Percentiles rank a stretch among this genome's conserved stretches.
phyloP scores from a whole-genome alignment of 2,797 vertebrate genomes.

The Kryptopterus vitreolus region DNA sequence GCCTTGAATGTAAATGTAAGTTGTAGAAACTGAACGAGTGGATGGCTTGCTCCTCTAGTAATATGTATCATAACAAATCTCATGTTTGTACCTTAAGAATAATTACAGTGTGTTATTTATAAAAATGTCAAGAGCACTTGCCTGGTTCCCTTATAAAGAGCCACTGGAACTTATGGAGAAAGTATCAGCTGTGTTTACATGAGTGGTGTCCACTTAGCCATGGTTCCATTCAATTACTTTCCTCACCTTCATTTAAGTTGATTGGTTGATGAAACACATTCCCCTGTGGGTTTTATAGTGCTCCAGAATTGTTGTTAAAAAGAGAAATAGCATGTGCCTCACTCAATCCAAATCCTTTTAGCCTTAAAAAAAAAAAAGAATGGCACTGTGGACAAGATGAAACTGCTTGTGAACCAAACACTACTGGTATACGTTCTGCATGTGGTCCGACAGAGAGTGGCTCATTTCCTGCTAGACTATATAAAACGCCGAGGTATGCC shows the following conservation, averaged over 20 bases:
- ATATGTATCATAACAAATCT: neutral
- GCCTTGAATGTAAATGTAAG: too few species aligned
- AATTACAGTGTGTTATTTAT: too few species aligned
- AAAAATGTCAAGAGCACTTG: neutral
- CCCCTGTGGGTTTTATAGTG: slow-evolving; percentile 7
- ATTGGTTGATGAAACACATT: slow-evolving; percentile 23
- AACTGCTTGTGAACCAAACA: slow-evolving; percentile 19
- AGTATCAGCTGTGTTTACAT: neutral
- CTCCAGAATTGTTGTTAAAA: neutral
- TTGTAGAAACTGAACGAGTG: neutral
- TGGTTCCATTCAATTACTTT: neutral
- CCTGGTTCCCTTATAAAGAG: neutral
- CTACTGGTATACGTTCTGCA: slow-evolving; percentile 44
- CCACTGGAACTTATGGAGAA: neutral
- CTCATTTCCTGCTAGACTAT: slow-evolving; percentile 58
- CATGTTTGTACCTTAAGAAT: neutral
- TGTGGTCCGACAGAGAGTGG: slow-evolving; percentile 51
- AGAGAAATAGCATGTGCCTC: neutral
- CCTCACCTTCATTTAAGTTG: neutral
- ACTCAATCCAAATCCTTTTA: neutral
- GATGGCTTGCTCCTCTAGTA: neutral
- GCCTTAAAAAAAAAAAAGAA: slow-evolving; percentile 11
- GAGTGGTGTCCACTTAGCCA: neutral
- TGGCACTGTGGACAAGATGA: slow-evolving; percentile 45
- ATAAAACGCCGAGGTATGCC: slow-evolving; percentile 43